Percentiles rank a stretch among this genome's conserved stretches.
phyloP scores from a whole-genome alignment of 2,888 invertebrate species.

The Drosophila pegasa region DNA sequence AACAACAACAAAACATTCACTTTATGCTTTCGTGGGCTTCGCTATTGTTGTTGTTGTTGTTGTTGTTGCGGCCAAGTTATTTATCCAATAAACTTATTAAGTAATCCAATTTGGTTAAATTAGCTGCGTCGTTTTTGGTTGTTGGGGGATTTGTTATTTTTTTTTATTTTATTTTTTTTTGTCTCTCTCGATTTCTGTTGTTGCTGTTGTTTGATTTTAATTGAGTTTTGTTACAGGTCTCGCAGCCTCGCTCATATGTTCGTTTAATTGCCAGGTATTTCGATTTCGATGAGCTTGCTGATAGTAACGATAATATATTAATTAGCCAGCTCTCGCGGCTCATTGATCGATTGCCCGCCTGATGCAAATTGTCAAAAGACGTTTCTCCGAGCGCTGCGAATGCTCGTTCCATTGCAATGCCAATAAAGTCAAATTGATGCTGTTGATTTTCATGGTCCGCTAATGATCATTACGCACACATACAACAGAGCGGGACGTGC shows the following conservation, averaged over 20 bases:
- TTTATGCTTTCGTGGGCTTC: constrained; percentile 34
- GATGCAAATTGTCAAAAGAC: constrained; percentile 75
- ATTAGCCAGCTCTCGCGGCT: constrained; percentile 63
- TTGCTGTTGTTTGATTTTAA: constrained; percentile 58
- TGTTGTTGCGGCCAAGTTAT: constrained; percentile 57
- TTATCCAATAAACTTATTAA: constrained; percentile 83
- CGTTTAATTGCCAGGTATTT: constrained; percentile 58
- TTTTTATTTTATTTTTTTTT: constrained; percentile 15
- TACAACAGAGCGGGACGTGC: constrained; percentile 45
- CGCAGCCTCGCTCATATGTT: constrained; percentile 48
- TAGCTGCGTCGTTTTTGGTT: constrained; percentile 70
- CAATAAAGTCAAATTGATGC: constrained; percentile 61
- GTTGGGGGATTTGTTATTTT: constrained; percentile 6
- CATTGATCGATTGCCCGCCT: constrained; percentile 70
- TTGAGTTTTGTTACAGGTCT: constrained; percentile 61
- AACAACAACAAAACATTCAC: constrained; percentile 61
- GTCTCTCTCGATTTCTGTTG: constrained; percentile 18
- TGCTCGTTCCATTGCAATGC: constrained; percentile 41
- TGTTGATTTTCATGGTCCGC: constrained; percentile 52
- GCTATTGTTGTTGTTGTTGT: constrained; percentile 38
- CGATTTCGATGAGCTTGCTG: constrained; percentile 40
- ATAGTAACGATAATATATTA: constrained; percentile 60
- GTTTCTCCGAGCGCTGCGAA: constrained; percentile 17
- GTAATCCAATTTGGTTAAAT: constrained; percentile 83
- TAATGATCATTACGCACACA: constrained; percentile 53